These are phyloP conservation scores for Onychorhynchus coronatus DNA, from an alignment of 2,113 vertebrate genomes.

Conservation along the genomic window DNA sequence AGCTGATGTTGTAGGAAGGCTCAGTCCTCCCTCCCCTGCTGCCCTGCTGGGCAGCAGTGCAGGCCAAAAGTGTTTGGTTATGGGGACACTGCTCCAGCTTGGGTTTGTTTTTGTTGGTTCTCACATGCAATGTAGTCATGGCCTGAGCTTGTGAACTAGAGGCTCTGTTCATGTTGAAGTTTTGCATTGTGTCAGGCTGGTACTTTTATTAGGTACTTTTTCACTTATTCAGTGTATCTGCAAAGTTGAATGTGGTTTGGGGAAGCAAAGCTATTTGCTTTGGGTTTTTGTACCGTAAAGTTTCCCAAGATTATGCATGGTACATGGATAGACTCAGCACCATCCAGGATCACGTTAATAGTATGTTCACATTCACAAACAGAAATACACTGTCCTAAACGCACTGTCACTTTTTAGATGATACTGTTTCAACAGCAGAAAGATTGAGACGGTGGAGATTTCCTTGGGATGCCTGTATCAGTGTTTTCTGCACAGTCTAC, in stretches of 20 bases:
- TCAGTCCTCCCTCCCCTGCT: neutral
- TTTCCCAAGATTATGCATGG: neutral
- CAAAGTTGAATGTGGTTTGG: neutral
- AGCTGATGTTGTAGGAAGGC: fast-evolving
- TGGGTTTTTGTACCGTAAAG: neutral
- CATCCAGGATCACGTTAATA: fast-evolving
- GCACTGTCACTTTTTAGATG: neutral
- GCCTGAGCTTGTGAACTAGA: neutral
- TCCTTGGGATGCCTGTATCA: neutral
- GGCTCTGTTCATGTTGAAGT: neutral
- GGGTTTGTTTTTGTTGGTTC: fast-evolving
- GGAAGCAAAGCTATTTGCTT: neutral
- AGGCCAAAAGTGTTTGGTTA: fast-evolving
- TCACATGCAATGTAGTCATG: fast-evolving
- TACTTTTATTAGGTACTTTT: neutral
- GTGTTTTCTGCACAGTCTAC: neutral
- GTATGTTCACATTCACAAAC: neutral
- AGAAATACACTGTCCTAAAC: neutral
- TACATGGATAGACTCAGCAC: neutral
- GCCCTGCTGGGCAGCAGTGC: neutral
- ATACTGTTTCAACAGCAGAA: neutral
- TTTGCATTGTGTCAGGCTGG: neutral
- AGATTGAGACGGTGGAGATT: neutral
- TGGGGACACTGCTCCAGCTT: neutral
- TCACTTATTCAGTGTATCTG: neutral